phyloP scores from a whole-genome alignment of 2,113 vertebrate species.

The Nibea coibor region DNA sequence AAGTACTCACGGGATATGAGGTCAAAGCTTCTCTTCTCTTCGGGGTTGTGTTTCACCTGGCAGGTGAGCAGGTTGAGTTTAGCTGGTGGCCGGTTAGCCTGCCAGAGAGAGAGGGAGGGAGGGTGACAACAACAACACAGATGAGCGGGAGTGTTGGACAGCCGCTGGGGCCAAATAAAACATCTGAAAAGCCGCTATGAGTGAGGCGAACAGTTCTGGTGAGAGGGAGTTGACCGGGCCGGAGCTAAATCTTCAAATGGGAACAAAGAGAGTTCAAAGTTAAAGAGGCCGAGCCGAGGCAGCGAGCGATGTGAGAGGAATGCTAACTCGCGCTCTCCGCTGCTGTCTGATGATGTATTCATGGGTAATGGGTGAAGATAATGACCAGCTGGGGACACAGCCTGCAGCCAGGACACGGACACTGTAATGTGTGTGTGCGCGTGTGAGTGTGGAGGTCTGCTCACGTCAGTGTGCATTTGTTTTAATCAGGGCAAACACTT shows the following conservation, averaged over 20 bases:
- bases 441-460: background rate
- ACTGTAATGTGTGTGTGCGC: background rate
- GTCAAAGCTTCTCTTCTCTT: conserved; percentile 99
- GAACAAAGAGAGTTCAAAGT: background rate
- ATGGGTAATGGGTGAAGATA: conserved; percentile 28
- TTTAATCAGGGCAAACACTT: background rate
- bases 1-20: conserved; percentile 95
- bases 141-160: conserved; percentile 8
- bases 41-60: conserved; percentile 98
- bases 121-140: background rate
- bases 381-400: conserved; percentile 4
- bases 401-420: conserved; percentile 10
- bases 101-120: conserved; percentile 8
- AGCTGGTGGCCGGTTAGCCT: conserved; percentile 97
- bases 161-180: conserved; percentile 45
- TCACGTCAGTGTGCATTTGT: background rate
- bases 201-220: background rate
- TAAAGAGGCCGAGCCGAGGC: conserved; percentile 15
- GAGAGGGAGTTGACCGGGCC: background rate
- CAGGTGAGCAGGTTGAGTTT: conserved; percentile 99
- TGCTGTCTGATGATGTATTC: conserved; percentile 23
- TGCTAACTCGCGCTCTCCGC: conserved; percentile 33
- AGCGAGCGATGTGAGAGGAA: conserved; percentile 20
- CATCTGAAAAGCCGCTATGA: conserved; percentile 50
- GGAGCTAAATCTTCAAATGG: conserved; percentile 34